A percentile compares a stretch with the other conserved stretches of the same genome.
Conservation (phyloP, 2,888 invertebrate genomes). For the Scaeva pyrastri region DNA sequence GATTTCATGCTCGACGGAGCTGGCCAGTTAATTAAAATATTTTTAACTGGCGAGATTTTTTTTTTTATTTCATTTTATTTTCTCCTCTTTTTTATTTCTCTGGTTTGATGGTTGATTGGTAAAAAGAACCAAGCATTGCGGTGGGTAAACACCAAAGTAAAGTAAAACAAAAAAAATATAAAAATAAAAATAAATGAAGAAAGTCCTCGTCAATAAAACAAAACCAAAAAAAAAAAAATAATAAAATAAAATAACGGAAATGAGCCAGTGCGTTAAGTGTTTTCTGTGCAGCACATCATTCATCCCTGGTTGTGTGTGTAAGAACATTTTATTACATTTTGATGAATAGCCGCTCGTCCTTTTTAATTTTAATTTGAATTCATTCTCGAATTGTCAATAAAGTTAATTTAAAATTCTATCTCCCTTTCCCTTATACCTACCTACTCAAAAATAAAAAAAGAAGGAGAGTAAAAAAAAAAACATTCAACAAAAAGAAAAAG, state of each 20-base stretch:
- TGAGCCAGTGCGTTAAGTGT: constrained; percentile 72
- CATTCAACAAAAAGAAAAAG: constrained; percentile 22
- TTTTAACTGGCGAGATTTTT: constrained; percentile 69
- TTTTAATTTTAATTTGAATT: constrained; percentile 75
- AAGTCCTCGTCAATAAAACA: constrained; percentile 66
- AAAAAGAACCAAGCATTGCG: constrained; percentile 65
- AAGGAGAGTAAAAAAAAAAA: background rate
- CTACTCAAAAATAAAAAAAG: constrained; percentile 23
- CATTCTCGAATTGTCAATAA: constrained; percentile 74
- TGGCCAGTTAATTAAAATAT: constrained; percentile 76
- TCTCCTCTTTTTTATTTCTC: constrained; percentile 26
- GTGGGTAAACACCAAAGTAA: constrained; percentile 65
- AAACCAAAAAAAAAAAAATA: constrained; percentile 37
- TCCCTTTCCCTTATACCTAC: constrained; percentile 22
- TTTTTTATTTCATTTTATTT: constrained; percentile 30
- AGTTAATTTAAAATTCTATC: constrained; percentile 75
- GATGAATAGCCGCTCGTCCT: constrained; percentile 71
- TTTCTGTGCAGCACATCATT: constrained; percentile 59
- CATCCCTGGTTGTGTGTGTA: constrained; percentile 50
- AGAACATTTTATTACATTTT: constrained; percentile 75
- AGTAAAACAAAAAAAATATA: constrained; percentile 33
- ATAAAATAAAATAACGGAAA: constrained; percentile 48
- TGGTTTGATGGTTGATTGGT: constrained; percentile 74
- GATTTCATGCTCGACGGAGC: constrained; percentile 73
- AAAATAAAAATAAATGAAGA: constrained; percentile 31